A percentile compares a stretch with the other conserved stretches of the same genome.
Evolutionary conservation across 2,888 invertebrate species (phyloP).

Genomic region (Melitaea athalia): DNA sequence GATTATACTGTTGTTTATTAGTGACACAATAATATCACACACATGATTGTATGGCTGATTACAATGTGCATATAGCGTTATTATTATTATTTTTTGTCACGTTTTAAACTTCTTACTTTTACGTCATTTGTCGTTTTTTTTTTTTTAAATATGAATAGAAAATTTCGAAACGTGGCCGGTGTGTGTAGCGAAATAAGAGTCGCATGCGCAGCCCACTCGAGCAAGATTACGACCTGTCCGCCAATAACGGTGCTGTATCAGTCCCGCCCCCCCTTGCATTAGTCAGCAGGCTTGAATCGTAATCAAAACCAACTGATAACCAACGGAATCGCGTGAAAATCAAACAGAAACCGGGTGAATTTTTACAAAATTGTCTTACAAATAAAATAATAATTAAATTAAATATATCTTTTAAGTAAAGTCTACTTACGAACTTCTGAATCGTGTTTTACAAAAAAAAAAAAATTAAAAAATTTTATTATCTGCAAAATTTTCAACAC

Average conservation of each 20-base stretch:
- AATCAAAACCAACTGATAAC: slow-evolving; percentile 60
- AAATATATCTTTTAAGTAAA: no score
- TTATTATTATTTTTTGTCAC: no score
- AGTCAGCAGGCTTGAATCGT: slow-evolving; percentile 57
- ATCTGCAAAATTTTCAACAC: no score
- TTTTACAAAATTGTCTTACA: slow-evolving; percentile 8
- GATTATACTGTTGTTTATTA: neutral
- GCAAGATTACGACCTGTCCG: slow-evolving; percentile 51
- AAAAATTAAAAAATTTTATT: no score
- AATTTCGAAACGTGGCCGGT: slow-evolving; percentile 25
- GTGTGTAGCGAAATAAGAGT: slow-evolving; percentile 39
- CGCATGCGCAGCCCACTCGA: slow-evolving; percentile 60
- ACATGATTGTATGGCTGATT: no score
- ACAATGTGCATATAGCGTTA: no score
- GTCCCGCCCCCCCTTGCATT: slow-evolving; percentile 36
- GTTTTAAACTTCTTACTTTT: neutral
- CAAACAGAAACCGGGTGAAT: slow-evolving; percentile 43
- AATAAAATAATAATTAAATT: no score
- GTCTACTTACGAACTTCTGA: no score
- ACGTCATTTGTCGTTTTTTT: neutral
- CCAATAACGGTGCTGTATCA: slow-evolving; percentile 49
- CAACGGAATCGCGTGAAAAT: slow-evolving; percentile 49
- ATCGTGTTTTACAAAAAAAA: no score
- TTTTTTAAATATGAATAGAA: slow-evolving; percentile 6
- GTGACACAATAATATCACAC: no score